Evolutionary conservation across 2,888 invertebrate species (phyloP).

Genomic region (Geophilus truncorum): DNA sequence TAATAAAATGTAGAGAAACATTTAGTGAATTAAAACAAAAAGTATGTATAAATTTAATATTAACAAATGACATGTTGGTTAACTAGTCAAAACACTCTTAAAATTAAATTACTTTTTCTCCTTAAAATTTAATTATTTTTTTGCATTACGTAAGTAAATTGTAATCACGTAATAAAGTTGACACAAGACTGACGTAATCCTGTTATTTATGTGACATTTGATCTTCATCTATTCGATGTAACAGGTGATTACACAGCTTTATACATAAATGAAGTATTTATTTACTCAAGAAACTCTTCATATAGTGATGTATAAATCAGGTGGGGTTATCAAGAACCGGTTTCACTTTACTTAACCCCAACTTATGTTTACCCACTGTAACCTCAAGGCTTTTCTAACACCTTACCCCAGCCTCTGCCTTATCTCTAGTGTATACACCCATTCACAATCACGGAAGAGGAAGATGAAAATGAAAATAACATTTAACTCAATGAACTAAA

Average conservation of each 20-base stretch:
- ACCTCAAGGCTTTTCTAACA: constrained; percentile 7
- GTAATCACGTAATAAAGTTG: background rate
- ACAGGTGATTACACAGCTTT: background rate
- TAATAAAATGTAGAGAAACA: background rate
- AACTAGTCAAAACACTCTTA: background rate
- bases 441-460: constrained; percentile 18
- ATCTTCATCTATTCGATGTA: constrained; percentile 3
- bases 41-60: background rate
- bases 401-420: background rate
- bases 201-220: background rate
- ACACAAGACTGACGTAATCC: background rate
- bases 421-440: background rate
- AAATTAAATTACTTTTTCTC: background rate
- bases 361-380: background rate
- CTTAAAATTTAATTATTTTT: background rate
- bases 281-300: background rate
- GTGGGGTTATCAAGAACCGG: background rate
- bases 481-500: background rate
- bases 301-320: constrained; percentile 7
- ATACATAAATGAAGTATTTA: constrained; percentile 11
- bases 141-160: background rate
- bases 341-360: background rate
- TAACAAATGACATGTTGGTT: background rate
- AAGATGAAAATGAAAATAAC: background rate
- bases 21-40: background rate